phyloP scores from a whole-genome alignment of 2,888 invertebrate species.

The Frankliniella intonsa region DNA sequence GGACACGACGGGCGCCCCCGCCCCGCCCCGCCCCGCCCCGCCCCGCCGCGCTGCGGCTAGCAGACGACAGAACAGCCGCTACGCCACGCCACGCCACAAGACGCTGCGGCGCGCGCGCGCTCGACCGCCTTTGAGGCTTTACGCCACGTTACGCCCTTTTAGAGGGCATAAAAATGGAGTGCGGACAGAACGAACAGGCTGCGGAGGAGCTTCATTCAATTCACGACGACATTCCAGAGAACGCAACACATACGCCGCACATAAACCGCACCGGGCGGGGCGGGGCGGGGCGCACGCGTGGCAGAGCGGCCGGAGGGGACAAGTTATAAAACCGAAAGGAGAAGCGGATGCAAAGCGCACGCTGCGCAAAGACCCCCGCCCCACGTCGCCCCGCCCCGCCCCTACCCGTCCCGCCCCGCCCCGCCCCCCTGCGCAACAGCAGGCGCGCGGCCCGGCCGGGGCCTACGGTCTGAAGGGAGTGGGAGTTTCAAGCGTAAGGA shows the following conservation, averaged over 20 bases:
- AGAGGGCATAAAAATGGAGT: conserved; percentile 19
- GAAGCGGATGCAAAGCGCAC: conserved; percentile 3
- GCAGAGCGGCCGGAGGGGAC: neutral
- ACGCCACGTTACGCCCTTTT: conserved; percentile 5
- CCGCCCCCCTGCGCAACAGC: too few relatives aligned
- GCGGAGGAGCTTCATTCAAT: conserved; percentile 10
- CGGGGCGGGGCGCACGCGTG: neutral
- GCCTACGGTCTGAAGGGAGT: too few relatives aligned
- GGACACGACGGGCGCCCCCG: too few relatives aligned
- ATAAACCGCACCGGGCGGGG: neutral
- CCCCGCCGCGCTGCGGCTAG: neutral
- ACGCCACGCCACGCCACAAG: too few relatives aligned
- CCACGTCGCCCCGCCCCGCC: too few relatives aligned
- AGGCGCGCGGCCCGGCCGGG: too few relatives aligned
- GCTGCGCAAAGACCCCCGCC: neutral
- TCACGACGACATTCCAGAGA: conserved; percentile 1
- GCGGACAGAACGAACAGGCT: conserved; percentile 1
- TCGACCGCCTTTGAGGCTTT: neutral
- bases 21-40: neutral
- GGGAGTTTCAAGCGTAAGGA: too few relatives aligned
- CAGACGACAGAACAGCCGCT: too few relatives aligned
- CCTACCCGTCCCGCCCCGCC: too few relatives aligned
- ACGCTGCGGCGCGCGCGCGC: too few relatives aligned
- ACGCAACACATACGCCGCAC: conserved; percentile 8
- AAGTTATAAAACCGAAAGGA: neutral